These are phyloP conservation scores for Progne subis DNA, from an alignment of 2,113 vertebrate species.

Conservation along the genomic window DNA sequence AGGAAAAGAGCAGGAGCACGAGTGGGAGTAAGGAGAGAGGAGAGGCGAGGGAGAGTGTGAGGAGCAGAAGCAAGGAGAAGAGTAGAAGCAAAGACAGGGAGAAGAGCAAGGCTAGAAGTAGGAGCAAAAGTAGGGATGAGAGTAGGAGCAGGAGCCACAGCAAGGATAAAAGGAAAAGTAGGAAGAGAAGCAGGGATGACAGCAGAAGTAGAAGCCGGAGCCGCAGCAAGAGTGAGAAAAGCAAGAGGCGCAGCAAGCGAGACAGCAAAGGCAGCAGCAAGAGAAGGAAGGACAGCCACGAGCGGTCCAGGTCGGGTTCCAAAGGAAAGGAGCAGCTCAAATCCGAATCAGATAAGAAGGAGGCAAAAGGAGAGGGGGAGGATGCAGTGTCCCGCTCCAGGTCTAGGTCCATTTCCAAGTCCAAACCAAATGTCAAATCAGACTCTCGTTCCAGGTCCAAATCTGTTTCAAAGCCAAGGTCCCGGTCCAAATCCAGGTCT, in stretches of 20 bases:
- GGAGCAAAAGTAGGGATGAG: constrained; percentile 68
- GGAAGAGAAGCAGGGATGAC: constrained; percentile 77
- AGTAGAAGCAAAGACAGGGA: constrained; percentile 74
- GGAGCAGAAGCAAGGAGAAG: constrained; percentile 69
- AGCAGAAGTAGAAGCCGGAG: constrained; percentile 69
- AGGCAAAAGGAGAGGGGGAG: constrained; percentile 55
- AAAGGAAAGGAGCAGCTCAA: constrained; percentile 70
- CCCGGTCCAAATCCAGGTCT: constrained; percentile 79
- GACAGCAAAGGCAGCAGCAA: constrained; percentile 83
- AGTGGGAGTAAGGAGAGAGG: constrained; percentile 69
- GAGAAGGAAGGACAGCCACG: constrained; percentile 79
- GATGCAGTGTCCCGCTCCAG: constrained; percentile 65
- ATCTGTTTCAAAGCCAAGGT: constrained; percentile 76
- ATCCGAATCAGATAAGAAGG: constrained; percentile 53
- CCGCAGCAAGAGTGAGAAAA: constrained; percentile 84
- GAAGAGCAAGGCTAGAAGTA: constrained; percentile 71
- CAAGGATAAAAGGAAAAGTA: constrained; percentile 76
- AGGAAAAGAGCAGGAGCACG: constrained; percentile 74
- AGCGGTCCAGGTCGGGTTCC: constrained; percentile 75
- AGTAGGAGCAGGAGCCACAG: constrained; percentile 75
- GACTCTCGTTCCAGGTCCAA: constrained; percentile 80
- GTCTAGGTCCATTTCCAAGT: constrained; percentile 78
- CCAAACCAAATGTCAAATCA: constrained; percentile 74
- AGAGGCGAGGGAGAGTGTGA: constrained; percentile 66
- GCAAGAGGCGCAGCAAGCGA: constrained; percentile 81